Conservation (phyloP, 2,113 vertebrate genomes). For the Sula dactylatra region DNA sequence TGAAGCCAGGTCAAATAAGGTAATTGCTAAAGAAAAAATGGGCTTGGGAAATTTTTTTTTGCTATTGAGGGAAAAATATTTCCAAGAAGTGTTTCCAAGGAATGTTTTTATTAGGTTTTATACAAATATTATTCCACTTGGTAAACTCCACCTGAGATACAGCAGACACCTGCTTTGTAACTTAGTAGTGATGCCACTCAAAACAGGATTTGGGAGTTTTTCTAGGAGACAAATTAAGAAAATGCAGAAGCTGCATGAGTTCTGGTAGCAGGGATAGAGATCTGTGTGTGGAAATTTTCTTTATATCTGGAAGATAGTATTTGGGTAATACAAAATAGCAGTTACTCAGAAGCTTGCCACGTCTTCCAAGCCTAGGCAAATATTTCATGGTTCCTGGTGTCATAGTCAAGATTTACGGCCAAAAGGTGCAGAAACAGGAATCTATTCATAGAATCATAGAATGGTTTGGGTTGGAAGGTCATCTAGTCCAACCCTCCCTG, state of each 20-base stretch:
- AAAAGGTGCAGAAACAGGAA: neutral
- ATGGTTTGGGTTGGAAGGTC: neutral
- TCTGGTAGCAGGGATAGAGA: neutral
- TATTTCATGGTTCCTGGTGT: neutral
- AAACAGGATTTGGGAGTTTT: neutral
- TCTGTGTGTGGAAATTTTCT: neutral
- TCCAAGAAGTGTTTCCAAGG: neutral
- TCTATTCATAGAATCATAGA: neutral
- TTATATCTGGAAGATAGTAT: neutral
- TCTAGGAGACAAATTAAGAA: neutral
- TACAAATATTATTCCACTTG: neutral
- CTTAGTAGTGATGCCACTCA: neutral
- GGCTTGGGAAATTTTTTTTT: neutral
- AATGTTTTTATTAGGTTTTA: neutral
- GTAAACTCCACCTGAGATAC: neutral
- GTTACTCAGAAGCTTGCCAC: neutral
- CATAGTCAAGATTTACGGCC: neutral
- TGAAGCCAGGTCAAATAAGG: neutral
- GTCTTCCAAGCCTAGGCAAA: neutral
- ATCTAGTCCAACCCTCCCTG: neutral
- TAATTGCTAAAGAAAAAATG: neutral
- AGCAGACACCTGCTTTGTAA: neutral
- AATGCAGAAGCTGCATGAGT: neutral
- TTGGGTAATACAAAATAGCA: neutral
- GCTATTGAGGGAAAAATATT: neutral